Percentiles rank a stretch among this genome's conserved stretches.
phyloP scores from a whole-genome alignment of 2,888 invertebrate species.

The Tipula vernalis region DNA sequence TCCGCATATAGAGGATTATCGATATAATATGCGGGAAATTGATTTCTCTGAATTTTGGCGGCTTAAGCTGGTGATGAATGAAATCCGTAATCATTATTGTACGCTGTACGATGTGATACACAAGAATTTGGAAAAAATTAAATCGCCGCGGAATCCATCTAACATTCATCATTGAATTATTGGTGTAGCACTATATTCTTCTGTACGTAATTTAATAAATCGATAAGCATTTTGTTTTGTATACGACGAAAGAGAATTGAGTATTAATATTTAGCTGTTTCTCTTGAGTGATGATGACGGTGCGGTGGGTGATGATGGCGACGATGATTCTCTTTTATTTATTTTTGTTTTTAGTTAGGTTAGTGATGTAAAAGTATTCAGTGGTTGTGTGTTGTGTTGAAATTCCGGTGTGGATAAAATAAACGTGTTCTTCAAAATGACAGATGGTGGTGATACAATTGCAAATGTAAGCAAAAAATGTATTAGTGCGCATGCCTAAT shows the following conservation, averaged over 20 bases:
- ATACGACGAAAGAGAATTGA: not conserved
- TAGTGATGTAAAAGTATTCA: not conserved
- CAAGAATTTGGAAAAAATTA: conserved; percentile 65
- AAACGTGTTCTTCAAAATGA: not conserved
- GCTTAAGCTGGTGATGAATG: conserved; percentile 85
- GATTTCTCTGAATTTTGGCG: conserved; percentile 96
- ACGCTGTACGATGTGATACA: conserved; percentile 94
- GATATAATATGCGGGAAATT: conserved; percentile 81
- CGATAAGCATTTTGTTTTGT: not conserved
- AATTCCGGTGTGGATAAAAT: not conserved
- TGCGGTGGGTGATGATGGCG: not conserved
- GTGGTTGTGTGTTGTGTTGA: not conserved
- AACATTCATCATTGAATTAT: not conserved
- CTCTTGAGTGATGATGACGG: not conserved
- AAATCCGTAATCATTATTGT: conserved; percentile 95
- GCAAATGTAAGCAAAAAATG: not conserved
- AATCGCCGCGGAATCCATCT: not conserved
- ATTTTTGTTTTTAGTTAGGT: not conserved
- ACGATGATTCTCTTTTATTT: not conserved
- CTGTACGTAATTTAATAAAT: not conserved
- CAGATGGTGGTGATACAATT: not conserved
- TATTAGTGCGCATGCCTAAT: not conserved
- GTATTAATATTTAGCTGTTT: not conserved
- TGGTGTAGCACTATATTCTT: not conserved
- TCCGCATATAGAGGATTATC: conserved; percentile 92